Conservation (phyloP, 2,797 vertebrate species). For the Amniataba percoides region DNA sequence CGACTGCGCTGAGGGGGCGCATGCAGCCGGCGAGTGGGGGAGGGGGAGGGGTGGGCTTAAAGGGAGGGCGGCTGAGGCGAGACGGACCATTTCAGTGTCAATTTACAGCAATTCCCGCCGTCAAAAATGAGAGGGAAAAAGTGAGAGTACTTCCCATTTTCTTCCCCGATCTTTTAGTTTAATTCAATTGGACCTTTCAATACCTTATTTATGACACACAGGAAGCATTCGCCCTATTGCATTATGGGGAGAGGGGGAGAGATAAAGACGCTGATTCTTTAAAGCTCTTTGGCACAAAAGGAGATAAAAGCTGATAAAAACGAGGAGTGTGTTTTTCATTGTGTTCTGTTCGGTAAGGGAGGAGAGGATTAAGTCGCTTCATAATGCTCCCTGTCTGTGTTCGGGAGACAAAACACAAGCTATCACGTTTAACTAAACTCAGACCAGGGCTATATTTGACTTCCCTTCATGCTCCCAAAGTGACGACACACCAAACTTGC, state of each 20-base stretch:
- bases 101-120: conserved; percentile 84
- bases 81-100: conserved; percentile 85
- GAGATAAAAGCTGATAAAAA: conserved; percentile 85
- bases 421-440: conserved; percentile 59
- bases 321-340: conserved; percentile 80
- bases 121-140: conserved; percentile 77
- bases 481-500: conserved; percentile 24
- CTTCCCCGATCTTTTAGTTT: conserved; percentile 86
- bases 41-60: conserved; percentile 1
- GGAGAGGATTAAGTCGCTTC: conserved; percentile 77
- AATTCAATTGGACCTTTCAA: conserved; percentile 89
- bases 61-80: conserved; percentile 66
- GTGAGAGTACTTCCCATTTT: conserved; percentile 84
- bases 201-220: conserved; percentile 86
- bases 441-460: conserved; percentile 43
- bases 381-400: conserved; percentile 65
- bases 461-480: conserved; percentile 24
- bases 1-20: conserved; percentile 59
- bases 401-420: conserved; percentile 66
- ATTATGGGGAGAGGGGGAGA: conserved; percentile 82
- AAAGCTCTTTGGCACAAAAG: conserved; percentile 80
- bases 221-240: conserved; percentile 84
- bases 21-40: conserved; percentile 24
- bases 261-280: conserved; percentile 83
- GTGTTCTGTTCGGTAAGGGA: conserved; percentile 76